phyloP scores from a whole-genome alignment of 1,140 invertebrate species.

The Parasteatoda tepidariorum region DNA sequence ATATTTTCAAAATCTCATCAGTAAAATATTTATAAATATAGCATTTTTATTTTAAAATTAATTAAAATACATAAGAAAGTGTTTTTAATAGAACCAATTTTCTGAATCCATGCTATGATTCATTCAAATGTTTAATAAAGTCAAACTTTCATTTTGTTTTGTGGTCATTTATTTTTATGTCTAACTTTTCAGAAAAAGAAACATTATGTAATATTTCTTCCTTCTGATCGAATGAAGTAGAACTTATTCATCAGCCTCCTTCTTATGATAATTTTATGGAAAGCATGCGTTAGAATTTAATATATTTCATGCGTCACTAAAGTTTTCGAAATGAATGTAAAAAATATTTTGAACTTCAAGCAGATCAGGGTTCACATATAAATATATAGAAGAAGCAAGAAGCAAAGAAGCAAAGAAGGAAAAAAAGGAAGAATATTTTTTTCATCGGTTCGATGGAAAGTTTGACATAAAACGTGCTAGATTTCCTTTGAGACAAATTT shows the following conservation, averaged over 20 bases:
- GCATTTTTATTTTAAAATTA: too few species aligned
- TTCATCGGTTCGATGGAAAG: conserved; percentile 33
- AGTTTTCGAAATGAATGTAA: conserved; percentile 9
- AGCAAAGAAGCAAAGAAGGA: too few species aligned
- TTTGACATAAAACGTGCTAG: conserved; percentile 55
- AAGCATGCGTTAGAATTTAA: conserved; percentile 47
- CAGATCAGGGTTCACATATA: conserved; percentile 2
- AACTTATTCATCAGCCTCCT: conserved; percentile 45
- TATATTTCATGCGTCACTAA: conserved; percentile 36
- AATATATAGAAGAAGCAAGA: neutral
- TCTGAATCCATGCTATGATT: too few species aligned
- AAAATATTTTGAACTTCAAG: conserved; percentile 43
- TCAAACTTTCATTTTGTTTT: neutral
- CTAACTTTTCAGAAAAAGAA: neutral
- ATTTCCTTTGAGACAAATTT: conserved; percentile 59
- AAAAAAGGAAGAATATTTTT: conserved; percentile 19
- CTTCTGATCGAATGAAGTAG: conserved; percentile 30
- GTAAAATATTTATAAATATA: too few species aligned
- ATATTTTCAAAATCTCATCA: too few species aligned
- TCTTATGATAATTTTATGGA: conserved; percentile 61
- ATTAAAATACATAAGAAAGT: too few species aligned
- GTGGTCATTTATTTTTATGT: neutral
- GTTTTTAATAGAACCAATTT: too few species aligned
- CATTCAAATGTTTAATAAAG: too few species aligned
- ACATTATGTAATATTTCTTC: conserved; percentile 25